Conservation (phyloP, 2,113 vertebrate species). For the Crocuta crocuta region DNA sequence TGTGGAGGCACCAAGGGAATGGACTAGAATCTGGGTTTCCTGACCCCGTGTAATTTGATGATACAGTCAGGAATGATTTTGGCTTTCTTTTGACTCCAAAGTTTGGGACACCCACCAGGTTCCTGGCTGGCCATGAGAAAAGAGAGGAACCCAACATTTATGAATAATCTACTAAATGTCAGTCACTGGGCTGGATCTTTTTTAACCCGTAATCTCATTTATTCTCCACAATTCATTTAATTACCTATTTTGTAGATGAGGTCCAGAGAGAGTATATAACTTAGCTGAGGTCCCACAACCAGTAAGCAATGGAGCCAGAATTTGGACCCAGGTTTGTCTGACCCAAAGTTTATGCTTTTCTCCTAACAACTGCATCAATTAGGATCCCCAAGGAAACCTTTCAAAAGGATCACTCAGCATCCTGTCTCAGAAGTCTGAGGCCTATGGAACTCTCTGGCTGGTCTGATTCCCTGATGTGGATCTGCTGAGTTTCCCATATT, state of each 20-base stretch:
- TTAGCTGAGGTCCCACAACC: background rate
- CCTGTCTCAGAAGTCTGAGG: background rate
- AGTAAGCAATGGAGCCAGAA: background rate
- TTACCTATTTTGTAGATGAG: slow-evolving; percentile 10
- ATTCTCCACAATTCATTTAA: background rate
- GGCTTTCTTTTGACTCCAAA: slow-evolving; percentile 15
- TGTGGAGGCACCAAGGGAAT: background rate
- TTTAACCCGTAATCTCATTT: slow-evolving; percentile 18
- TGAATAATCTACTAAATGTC: background rate
- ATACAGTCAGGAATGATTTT: background rate
- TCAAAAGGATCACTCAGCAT: background rate
- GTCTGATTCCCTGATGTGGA: background rate
- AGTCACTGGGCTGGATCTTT: background rate
- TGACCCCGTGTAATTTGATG: slow-evolving; percentile 18
- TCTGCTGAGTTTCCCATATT: background rate
- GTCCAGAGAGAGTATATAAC: background rate
- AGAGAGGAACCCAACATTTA: background rate
- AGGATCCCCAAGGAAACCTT: slow-evolving; percentile 11
- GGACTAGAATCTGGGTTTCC: background rate
- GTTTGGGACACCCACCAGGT: background rate
- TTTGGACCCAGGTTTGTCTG: slow-evolving; percentile 10
- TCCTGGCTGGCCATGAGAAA: slow-evolving; percentile 7
- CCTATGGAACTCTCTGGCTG: background rate
- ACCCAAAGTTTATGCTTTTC: background rate
- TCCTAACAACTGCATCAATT: slow-evolving; percentile 19